Percentiles rank a stretch among this genome's conserved stretches.
phyloP scores from a whole-genome alignment of 2,797 vertebrate species.

The Neomorphus geoffroyi region DNA sequence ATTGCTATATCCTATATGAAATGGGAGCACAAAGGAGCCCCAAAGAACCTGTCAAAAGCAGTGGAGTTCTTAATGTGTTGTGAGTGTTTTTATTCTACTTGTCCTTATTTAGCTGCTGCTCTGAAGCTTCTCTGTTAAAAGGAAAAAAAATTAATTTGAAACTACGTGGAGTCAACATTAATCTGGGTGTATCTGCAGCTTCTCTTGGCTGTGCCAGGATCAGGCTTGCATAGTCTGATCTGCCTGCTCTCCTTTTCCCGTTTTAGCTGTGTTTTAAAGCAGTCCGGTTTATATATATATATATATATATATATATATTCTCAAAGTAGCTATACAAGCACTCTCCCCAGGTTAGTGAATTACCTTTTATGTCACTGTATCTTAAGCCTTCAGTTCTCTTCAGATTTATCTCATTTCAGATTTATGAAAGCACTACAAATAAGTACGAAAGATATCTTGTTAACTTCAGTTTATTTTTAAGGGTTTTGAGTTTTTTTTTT shows the following conservation, averaged over 20 bases:
- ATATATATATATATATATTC: neutral
- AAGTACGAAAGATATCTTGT: neutral
- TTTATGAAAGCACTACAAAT: neutral
- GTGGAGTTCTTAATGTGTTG: neutral
- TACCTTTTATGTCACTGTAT: neutral
- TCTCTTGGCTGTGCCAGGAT: neutral
- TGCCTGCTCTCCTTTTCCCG: neutral
- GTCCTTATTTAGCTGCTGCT: neutral
- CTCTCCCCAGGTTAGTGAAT: neutral
- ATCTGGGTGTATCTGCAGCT: conserved; percentile 6
- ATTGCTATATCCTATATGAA: neutral
- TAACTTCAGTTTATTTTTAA: neutral
- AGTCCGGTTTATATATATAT: neutral
- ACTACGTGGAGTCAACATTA: conserved; percentile 21
- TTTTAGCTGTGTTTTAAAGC: neutral
- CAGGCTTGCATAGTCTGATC: rapidly evolving
- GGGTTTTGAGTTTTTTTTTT: neutral
- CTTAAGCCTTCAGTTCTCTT: neutral
- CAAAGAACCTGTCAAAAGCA: neutral
- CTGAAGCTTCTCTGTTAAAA: conserved; percentile 16
- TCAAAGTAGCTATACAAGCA: neutral
- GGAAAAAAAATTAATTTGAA: neutral
- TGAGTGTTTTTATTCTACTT: neutral
- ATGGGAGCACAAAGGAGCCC: neutral
- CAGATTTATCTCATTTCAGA: neutral